phyloP scores from a whole-genome alignment of 2,113 vertebrate genomes.

The Oncorhynchus mykiss region DNA sequence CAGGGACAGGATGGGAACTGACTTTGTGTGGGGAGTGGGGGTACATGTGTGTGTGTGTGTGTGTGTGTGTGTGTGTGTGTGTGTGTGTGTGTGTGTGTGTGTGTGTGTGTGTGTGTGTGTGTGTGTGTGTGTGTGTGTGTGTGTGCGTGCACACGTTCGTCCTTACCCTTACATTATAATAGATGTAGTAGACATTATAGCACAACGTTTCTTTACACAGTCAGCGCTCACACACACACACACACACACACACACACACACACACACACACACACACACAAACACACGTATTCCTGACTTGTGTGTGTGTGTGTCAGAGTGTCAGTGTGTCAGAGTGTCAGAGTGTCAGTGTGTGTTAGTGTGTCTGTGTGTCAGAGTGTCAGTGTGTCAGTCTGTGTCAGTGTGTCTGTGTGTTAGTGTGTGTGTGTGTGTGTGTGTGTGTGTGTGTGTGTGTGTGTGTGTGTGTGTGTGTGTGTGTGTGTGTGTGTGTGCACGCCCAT shows the following conservation, averaged over 20 bases:
- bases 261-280: background rate
- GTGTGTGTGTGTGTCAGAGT: constrained; percentile 1
- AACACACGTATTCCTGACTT: constrained; percentile 11
- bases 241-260: background rate
- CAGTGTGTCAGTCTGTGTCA: too few species aligned
- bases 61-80: background rate
- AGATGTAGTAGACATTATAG: too few species aligned
- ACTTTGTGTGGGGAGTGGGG: background rate
- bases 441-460: background rate
- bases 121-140: background rate
- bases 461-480: constrained; percentile 9
- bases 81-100: background rate
- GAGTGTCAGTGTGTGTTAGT: too few species aligned
- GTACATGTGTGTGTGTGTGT: background rate
- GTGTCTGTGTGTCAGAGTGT: too few species aligned
- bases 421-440: background rate
- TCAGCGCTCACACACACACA: too few species aligned
- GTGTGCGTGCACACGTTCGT: background rate
- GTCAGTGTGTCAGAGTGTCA: too few species aligned
- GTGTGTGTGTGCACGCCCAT: background rate
- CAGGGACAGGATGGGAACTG: constrained; percentile 31
- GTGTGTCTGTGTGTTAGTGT: background rate
- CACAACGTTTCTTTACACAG: too few species aligned
- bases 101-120: background rate
- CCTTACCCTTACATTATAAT: too few species aligned